Percentiles rank a stretch among this genome's conserved stretches.
Evolutionary conservation across 2,888 invertebrate species (phyloP).

Genomic region (Drosophila prolongata): DNA sequence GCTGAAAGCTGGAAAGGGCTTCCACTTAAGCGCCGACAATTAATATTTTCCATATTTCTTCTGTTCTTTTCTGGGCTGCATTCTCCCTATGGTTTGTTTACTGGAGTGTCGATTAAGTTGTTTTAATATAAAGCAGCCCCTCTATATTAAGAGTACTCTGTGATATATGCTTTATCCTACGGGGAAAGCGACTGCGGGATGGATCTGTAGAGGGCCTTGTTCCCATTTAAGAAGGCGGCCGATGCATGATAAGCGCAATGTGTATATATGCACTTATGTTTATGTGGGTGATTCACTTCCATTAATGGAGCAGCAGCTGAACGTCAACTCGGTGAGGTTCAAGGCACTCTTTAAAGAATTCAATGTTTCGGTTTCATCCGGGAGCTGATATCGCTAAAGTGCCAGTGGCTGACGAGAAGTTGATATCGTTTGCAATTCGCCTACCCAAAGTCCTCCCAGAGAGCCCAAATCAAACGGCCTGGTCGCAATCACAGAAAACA

Average conservation of each 20-base stretch:
- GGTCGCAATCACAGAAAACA: constrained; percentile 13
- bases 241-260: constrained; percentile 15
- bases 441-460: neutral
- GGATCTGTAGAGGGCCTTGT: constrained; percentile 28
- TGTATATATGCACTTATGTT: neutral
- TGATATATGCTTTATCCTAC: constrained; percentile 30
- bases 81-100: constrained; percentile 33
- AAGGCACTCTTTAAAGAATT: constrained; percentile 29
- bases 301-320: constrained; percentile 48
- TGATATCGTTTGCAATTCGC: neutral
- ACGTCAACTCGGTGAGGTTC: constrained; percentile 27
- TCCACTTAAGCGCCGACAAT: constrained; percentile 69
- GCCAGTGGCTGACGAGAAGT: neutral
- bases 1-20: constrained; percentile 17
- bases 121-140: constrained; percentile 56
- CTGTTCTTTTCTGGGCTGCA: constrained; percentile 6
- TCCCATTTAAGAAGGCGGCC: constrained; percentile 8
- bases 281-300: constrained; percentile 20
- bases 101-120: constrained; percentile 72
- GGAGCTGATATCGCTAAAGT: neutral
- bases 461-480: constrained; percentile 7
- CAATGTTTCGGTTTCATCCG: neutral
- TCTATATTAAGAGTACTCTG: constrained; percentile 2
- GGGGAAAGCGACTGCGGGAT: constrained; percentile 8
- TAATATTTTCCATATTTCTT: constrained; percentile 59